Base-by-base conservation (phyloP, 2,888 invertebrate species). In the Cosmia pyralina region DNA sequence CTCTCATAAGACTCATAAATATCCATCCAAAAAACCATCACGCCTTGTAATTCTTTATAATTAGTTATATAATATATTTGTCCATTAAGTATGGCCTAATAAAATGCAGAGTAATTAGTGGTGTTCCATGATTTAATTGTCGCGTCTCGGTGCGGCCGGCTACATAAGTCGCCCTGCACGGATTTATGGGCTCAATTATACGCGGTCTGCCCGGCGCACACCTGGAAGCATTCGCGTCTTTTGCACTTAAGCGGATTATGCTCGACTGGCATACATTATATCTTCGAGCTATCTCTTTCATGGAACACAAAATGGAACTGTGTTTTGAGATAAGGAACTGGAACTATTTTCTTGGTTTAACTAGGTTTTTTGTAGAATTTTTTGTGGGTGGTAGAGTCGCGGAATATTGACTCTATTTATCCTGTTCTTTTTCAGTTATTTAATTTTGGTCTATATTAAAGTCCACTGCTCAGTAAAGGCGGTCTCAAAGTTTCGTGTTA, bases 111-210 rank as follows among this genome's bases (percentile, higher is more conserved):
- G 90, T 92, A 94, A 94, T 95, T 92, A 93, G 93, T 90, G 86
- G 89, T 89, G 90, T 89, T 91, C 91, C 91, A 90, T 92, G 94
- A 94, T 96, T 95, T 95, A 95, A 95, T 95, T 94, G 95, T 93
- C 93, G 92, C 93, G 90, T 91, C 93, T 90, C 90, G 75, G 84
- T 89, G 88, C 88, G 88, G 90, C 85, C 85, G 87, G 88, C 84
- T 90, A 91, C 91, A 90, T 90, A 92, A 94, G 93, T 92, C 92
- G 91, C 89, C 89, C 89, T 88, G 88, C 86, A 60, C 79, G 90
- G 93, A 96, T 95, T 96, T 95, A 95, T 95, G 90, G 90, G 92
- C 89, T 90, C 94, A 94, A 96, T 95, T 96, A 95, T 92, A 93
- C 91, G 93, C 91, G 92, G 90, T 91, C 90, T 89, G 90, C 87